A percentile compares a stretch with the other conserved stretches of the same genome.
phyloP scores from a whole-genome alignment of 2,888 invertebrate genomes.

The Drosophila ochracea region DNA sequence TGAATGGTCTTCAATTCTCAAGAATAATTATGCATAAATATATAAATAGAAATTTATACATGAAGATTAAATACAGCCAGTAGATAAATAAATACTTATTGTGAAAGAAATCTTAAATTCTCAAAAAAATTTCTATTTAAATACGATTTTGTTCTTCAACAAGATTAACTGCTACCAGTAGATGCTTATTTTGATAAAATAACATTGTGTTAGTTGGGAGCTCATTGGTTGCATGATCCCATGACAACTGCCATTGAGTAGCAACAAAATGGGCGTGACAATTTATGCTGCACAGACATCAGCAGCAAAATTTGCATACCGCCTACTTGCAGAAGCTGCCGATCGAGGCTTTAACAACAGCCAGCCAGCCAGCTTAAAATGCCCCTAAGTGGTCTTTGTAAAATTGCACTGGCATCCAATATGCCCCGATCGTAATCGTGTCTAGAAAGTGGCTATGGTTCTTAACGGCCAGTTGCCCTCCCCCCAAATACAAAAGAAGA shows the following conservation, averaged over 20 bases:
- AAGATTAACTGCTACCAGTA: not conserved
- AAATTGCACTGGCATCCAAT: constrained; percentile 38
- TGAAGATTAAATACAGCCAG: not conserved
- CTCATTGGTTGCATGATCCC: constrained; percentile 23
- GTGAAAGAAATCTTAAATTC: not conserved
- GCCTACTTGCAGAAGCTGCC: constrained; percentile 40
- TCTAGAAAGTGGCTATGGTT: constrained; percentile 61
- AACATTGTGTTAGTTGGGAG: not conserved
- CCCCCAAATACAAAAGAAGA: constrained; percentile 36
- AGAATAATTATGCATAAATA: not conserved
- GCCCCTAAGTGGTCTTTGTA: constrained; percentile 79
- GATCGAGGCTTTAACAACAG: constrained; percentile 48
- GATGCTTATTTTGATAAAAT: not conserved
- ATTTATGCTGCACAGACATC: constrained; percentile 30
- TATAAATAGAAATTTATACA: not conserved
- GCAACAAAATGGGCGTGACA: constrained; percentile 48
- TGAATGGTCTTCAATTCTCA: not conserved
- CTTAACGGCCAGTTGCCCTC: constrained; percentile 41
- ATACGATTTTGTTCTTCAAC: not conserved
- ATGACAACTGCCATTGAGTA: constrained; percentile 51
- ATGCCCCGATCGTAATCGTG: constrained; percentile 68
- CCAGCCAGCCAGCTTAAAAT: constrained; percentile 39
- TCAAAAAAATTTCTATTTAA: not conserved
- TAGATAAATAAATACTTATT: not conserved
- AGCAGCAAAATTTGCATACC: constrained; percentile 42